A percentile compares a stretch with the other conserved stretches of the same genome.
Conservation (phyloP, 2,797 vertebrate genomes). For the Halcyon badia region DNA sequence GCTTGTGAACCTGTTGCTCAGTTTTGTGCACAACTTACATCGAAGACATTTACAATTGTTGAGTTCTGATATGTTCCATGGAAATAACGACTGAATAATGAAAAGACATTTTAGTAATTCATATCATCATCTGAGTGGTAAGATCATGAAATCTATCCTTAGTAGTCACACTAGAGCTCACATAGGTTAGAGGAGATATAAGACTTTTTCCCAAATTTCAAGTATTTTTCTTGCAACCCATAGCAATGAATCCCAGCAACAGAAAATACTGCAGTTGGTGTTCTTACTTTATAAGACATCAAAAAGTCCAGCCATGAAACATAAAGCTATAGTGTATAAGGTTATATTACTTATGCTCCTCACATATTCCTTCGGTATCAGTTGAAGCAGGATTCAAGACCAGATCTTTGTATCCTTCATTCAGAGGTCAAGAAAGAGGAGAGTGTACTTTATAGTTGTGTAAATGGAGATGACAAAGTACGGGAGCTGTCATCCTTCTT, state of each 20-base stretch:
- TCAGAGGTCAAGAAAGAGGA: background rate
- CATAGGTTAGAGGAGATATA: background rate
- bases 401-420: background rate
- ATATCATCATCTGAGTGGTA: background rate
- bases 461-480: background rate
- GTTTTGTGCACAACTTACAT: background rate
- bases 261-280: background rate
- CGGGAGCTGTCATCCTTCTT: background rate
- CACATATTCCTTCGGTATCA: background rate
- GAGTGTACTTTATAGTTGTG: background rate
- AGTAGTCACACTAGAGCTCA: background rate
- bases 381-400: background rate
- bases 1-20: background rate
- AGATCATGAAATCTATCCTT: background rate
- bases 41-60: background rate
- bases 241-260: background rate
- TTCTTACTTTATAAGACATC: background rate
- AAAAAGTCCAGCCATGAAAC: background rate
- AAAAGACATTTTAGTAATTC: background rate
- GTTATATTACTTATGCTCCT: background rate
- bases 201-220: background rate
- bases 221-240: background rate
- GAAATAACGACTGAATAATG: background rate
- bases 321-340: background rate
- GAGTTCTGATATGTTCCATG: background rate